Conservation (phyloP, 2,888 invertebrate species). For the Leistus spinibarbis region DNA sequence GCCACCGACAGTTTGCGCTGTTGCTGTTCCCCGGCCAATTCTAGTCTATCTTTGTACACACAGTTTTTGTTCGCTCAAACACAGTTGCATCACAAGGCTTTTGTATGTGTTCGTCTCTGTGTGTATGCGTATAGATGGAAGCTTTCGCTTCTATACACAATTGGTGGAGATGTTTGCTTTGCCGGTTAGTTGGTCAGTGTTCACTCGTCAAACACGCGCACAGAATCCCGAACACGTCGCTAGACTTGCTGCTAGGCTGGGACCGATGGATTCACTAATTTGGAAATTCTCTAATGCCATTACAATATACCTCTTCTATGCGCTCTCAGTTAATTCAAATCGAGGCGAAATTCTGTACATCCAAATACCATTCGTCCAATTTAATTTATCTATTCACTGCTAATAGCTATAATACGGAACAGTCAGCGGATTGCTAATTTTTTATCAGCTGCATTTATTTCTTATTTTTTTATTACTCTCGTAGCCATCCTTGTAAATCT, state of each 20-base stretch:
- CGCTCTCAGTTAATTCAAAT: constrained; percentile 27
- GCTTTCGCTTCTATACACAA: constrained; percentile 5
- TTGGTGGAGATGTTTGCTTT: constrained; percentile 28
- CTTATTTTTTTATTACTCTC: too few species aligned
- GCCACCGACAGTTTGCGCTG: not conserved
- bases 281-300: constrained; percentile 32
- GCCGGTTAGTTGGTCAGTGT: constrained; percentile 33
- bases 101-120: not conserved
- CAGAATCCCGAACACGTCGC: constrained; percentile 17
- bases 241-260: not conserved
- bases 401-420: not conserved
- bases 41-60: not conserved
- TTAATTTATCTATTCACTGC: not conserved
- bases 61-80: constrained; percentile 1
- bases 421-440: too few species aligned
- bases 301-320: not conserved
- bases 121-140: not conserved
- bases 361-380: not conserved
- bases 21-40: not conserved
- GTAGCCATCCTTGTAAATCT: too few species aligned
- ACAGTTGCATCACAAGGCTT: not conserved
- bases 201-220: constrained; percentile 24
- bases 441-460: too few species aligned
- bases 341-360: constrained; percentile 1
- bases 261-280: constrained; percentile 25